Conservation (phyloP, 2,888 invertebrate genomes). For the Adineta ricciae region DNA sequence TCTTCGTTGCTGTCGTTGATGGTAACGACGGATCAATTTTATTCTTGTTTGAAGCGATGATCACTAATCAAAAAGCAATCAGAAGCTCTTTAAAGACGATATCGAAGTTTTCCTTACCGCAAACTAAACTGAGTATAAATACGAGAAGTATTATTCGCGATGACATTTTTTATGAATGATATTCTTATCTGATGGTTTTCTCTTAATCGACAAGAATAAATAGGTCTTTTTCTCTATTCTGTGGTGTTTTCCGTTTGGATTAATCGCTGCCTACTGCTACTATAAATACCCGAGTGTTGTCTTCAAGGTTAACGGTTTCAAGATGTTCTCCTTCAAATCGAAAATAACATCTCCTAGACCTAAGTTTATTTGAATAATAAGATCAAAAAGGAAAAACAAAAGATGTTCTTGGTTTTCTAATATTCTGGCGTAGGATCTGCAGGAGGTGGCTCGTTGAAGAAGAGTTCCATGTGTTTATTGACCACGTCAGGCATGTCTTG, state of each 20-base stretch:
- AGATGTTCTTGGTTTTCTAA: neutral
- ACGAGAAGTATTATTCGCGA: neutral
- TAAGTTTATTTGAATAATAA: neutral
- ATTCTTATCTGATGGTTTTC: neutral
- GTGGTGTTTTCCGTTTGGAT: too few relatives aligned
- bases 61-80: neutral
- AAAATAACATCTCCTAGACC: neutral
- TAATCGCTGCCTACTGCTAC: too few relatives aligned
- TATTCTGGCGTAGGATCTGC: neutral
- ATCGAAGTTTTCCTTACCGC: neutral
- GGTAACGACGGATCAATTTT: neutral
- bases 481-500: slow-evolving; percentile 62
- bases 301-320: neutral
- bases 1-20: too few relatives aligned
- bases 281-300: neutral
- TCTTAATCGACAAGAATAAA: too few relatives aligned
- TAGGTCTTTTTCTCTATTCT: neutral
- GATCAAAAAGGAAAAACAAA: neutral
- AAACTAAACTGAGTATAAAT: neutral
- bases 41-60: neutral
- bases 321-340: neutral
- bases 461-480: slow-evolving; percentile 59
- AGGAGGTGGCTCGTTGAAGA: slow-evolving; percentile 41
- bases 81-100: neutral
- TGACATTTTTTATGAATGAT: neutral